These are phyloP conservation scores for Eulemur albifrons DNA, from an alignment of 2,797 vertebrate genomes.

Conservation along the genomic window DNA sequence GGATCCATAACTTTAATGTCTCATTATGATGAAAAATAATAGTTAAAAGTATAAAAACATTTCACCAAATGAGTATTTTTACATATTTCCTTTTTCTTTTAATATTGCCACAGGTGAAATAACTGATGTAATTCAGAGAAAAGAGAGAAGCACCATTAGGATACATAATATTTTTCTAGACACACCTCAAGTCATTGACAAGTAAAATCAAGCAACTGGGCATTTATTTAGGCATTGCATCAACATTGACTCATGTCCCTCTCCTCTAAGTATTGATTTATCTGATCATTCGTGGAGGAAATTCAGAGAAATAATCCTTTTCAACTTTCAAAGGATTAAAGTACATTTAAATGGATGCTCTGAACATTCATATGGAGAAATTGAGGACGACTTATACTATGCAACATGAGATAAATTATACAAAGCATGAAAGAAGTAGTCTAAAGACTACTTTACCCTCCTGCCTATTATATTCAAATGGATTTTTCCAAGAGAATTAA, in stretches of 20 bases:
- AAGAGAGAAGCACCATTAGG: neutral
- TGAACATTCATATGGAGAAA: neutral
- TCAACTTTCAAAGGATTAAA: slow-evolving; percentile 38
- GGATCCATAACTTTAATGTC: neutral
- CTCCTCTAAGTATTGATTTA: neutral
- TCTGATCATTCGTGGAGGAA: neutral
- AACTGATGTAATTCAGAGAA: neutral
- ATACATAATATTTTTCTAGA: neutral
- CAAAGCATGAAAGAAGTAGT: neutral
- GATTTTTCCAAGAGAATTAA: slow-evolving; percentile 17
- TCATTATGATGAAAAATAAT: neutral
- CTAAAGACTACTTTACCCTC: neutral
- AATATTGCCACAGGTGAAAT: neutral
- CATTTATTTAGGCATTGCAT: neutral
- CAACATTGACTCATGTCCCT: neutral
- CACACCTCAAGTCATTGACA: neutral
- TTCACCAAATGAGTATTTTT: neutral
- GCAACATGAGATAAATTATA: slow-evolving; percentile 1
- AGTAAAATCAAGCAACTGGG: neutral
- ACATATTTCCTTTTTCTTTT: slow-evolving; percentile 17
- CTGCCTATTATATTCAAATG: neutral
- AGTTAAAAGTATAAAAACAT: neutral
- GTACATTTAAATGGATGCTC: neutral
- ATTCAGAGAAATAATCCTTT: slow-evolving; percentile 22
- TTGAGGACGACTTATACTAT: neutral